Evolutionary conservation across 1,140 invertebrate species (phyloP).

Genomic region (Rhyacophila brunnea): DNA sequence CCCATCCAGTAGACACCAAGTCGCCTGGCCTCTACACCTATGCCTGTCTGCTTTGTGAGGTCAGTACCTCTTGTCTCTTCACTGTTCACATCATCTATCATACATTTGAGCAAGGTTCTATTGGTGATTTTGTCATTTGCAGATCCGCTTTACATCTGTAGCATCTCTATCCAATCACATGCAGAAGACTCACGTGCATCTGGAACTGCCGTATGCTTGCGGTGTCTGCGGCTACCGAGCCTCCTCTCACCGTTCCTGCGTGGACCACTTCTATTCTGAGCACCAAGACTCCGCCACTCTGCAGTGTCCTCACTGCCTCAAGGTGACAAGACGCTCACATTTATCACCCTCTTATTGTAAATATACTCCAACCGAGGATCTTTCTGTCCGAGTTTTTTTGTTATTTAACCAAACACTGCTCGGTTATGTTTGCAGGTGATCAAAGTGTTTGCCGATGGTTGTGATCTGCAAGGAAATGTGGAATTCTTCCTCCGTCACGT

Average conservation of each 20-base stretch:
- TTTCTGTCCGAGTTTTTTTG: too few relatives aligned
- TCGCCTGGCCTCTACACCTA: constrained; percentile 51
- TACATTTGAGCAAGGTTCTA: too few relatives aligned
- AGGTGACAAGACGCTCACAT: constrained; percentile 40
- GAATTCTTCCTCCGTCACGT: constrained; percentile 54
- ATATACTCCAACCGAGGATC: too few relatives aligned
- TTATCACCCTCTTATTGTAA: background rate
- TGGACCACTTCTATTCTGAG: constrained; percentile 69
- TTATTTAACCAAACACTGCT: too few relatives aligned
- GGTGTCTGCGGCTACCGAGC: constrained; percentile 69
- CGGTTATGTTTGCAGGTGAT: constrained; percentile 44
- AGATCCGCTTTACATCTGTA: constrained; percentile 58
- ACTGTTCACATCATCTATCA: too few relatives aligned
- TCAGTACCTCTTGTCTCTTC: too few relatives aligned
- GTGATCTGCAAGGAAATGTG: constrained; percentile 53
- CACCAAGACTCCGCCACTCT: constrained; percentile 63
- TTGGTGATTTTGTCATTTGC: too few relatives aligned
- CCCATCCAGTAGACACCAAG: constrained; percentile 61
- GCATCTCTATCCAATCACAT: constrained; percentile 71
- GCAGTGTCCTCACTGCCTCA: constrained; percentile 74
- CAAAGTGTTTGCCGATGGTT: constrained; percentile 48
- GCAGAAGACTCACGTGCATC: constrained; percentile 69
- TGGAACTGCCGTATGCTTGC: constrained; percentile 79
- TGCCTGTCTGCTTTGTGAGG: constrained; percentile 70
- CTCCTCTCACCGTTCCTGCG: constrained; percentile 70